A percentile compares a stretch with the other conserved stretches of the same genome.
phyloP scores from a whole-genome alignment of 92 coral and sea anemone genomes.

The Bergia sp. region DNA sequence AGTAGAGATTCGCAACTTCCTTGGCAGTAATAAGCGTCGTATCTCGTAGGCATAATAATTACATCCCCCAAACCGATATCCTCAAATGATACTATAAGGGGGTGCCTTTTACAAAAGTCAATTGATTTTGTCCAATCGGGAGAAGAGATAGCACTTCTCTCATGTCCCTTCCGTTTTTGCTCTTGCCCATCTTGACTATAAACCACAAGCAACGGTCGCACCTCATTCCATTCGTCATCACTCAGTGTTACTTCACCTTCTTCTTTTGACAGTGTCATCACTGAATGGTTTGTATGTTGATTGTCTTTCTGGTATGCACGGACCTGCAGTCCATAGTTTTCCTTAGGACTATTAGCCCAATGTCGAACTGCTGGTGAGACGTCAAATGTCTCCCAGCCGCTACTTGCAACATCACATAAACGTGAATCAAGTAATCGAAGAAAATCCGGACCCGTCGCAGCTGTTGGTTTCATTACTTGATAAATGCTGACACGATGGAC shows the following conservation, averaged over 20 bases:
- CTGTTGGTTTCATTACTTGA: constrained; percentile 72
- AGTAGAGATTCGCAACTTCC: constrained; percentile 87
- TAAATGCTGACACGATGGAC: constrained; percentile 68
- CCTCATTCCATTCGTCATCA: constrained; percentile 56
- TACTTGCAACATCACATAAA: constrained; percentile 46
- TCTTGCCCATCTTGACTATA: constrained; percentile 85
- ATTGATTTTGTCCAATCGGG: constrained; percentile 24
- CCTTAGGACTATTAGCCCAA: constrained; percentile 76
- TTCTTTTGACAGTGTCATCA: constrained; percentile 39
- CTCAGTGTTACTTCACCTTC: constrained; percentile 46
- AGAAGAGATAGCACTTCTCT: constrained; percentile 50
- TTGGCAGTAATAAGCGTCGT: constrained; percentile 82
- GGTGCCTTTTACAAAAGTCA: constrained; percentile 72
- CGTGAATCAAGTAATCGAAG: constrained; percentile 79
- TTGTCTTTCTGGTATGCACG: constrained; percentile 56
- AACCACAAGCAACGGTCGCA: constrained; percentile 84
- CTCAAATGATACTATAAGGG: constrained; percentile 77
- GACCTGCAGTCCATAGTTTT: constrained; percentile 79
- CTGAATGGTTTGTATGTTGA: constrained; percentile 27
- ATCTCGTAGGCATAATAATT: constrained; percentile 91
- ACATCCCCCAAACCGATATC: constrained; percentile 91
- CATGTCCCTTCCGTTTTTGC: constrained; percentile 69
- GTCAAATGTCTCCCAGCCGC: constrained; percentile 84
- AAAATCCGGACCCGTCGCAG: constrained; percentile 49
- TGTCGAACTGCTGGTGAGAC: constrained; percentile 77